Conservation (phyloP, 2,797 vertebrate species). For the Phalanger gymnotis region DNA sequence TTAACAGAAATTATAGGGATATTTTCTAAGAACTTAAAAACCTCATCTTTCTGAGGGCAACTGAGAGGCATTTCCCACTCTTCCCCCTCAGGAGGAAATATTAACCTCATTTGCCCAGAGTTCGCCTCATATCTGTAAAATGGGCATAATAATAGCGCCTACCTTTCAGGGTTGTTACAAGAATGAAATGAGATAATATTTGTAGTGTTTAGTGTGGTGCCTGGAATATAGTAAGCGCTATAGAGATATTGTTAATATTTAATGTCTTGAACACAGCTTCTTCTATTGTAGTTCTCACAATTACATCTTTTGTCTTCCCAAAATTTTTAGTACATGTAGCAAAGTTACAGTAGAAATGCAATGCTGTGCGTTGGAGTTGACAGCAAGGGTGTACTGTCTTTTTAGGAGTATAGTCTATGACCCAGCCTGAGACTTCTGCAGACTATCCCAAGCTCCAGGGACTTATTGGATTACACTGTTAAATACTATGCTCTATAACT, state of each 20-base stretch:
- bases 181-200: not conserved
- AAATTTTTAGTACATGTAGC: not conserved
- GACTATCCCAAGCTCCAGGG: too few relatives aligned
- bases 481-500: not conserved
- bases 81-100: not conserved
- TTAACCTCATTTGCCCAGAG: not conserved
- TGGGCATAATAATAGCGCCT: not conserved
- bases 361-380: not conserved
- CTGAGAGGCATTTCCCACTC: not conserved
- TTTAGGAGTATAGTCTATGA: not conserved
- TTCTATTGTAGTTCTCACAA: not conserved
- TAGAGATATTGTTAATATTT: not conserved
- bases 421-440: not conserved
- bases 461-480: not conserved
- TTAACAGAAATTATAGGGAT: not conserved
- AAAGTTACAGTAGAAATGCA: not conserved
- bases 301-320: not conserved
- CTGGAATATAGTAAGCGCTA: not conserved
- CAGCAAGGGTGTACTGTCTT: not conserved
- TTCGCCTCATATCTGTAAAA: not conserved
- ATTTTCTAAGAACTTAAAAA: not conserved
- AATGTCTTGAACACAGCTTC: not conserved
- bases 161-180: not conserved
- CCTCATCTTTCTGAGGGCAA: not conserved
- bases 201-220: not conserved